Conservation (phyloP, 2,888 invertebrate genomes). For the Acleris cristana region DNA sequence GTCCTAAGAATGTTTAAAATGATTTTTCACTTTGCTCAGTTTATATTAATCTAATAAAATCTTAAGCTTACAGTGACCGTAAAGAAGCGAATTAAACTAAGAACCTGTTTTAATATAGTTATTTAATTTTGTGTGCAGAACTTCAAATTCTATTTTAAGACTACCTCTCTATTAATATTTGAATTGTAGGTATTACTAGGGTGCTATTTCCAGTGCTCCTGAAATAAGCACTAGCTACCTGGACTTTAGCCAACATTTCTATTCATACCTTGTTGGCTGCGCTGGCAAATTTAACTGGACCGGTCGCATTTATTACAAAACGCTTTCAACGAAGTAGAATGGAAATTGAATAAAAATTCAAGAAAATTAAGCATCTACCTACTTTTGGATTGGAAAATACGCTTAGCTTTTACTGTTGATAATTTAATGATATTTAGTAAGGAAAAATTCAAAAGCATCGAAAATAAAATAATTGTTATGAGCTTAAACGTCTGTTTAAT, state of each 20-base stretch:
- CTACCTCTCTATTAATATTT: conserved; percentile 17
- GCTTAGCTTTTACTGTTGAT: neutral
- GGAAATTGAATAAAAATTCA: conserved; percentile 43
- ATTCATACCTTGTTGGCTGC: conserved; percentile 65
- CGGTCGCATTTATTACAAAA: conserved; percentile 52
- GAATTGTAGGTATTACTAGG: conserved; percentile 25
- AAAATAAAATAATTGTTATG: neutral
- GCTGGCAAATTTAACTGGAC: conserved; percentile 58
- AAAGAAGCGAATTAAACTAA: too few relatives aligned
- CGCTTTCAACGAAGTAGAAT: conserved; percentile 45
- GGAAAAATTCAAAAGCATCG: neutral
- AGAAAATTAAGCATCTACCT: conserved; percentile 11
- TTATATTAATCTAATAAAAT: neutral
- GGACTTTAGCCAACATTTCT: conserved; percentile 65
- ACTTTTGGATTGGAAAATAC: neutral
- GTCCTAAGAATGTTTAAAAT: neutral
- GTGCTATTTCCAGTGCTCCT: conserved; percentile 40
- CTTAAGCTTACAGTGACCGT: too few relatives aligned
- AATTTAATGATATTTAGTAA: neutral
- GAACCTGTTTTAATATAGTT: too few relatives aligned
- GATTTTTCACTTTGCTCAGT: neutral
- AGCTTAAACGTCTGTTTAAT: too few relatives aligned
- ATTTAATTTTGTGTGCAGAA: neutral
- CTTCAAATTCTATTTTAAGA: conserved; percentile 14
- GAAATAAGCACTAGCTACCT: conserved; percentile 55